Evolutionary conservation across 2,888 invertebrate species (phyloP).

Genomic region (Archaeoteleia sp.): DNA sequence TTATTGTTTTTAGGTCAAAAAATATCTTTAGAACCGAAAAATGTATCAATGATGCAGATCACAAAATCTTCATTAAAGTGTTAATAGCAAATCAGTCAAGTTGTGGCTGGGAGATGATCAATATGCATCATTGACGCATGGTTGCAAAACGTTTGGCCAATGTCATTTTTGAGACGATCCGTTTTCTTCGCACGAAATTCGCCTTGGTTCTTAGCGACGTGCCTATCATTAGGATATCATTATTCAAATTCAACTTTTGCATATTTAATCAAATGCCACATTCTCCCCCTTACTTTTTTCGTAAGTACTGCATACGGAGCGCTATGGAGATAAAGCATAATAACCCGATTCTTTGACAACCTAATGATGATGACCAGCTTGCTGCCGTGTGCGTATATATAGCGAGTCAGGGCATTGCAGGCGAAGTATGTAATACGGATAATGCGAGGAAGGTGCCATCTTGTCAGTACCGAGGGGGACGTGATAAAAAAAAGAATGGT

Average conservation of each 20-base stretch:
- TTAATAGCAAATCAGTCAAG: constrained; percentile 18
- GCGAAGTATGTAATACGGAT: constrained; percentile 66
- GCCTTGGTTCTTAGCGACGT: constrained; percentile 38
- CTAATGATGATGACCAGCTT: constrained; percentile 74
- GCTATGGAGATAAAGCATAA: constrained; percentile 72
- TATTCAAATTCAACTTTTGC: constrained; percentile 73
- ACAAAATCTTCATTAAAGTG: constrained; percentile 3
- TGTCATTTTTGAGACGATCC: constrained; percentile 26
- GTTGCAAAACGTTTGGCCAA: constrained; percentile 1
- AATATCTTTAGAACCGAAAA: no score
- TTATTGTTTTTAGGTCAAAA: no score
- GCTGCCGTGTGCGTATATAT: constrained; percentile 65
- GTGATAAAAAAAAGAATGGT: constrained; percentile 49
- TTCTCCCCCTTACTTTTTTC: constrained; percentile 49
- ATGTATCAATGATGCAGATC: no score
- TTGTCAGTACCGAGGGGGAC: constrained; percentile 63
- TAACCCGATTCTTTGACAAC: constrained; percentile 72
- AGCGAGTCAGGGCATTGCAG: constrained; percentile 58
- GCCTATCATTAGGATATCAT: constrained; percentile 71
- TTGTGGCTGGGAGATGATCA: constrained; percentile 13
- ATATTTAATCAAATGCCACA: constrained; percentile 69
- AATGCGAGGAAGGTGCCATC: constrained; percentile 71
- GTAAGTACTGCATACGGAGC: constrained; percentile 64
- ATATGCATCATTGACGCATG: constrained; percentile 20
- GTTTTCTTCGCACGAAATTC: constrained; percentile 16